Percentiles rank a stretch among this genome's conserved stretches.
phyloP scores from a whole-genome alignment of 2,888 invertebrate species.

The Cremastobaeus sp. region DNA sequence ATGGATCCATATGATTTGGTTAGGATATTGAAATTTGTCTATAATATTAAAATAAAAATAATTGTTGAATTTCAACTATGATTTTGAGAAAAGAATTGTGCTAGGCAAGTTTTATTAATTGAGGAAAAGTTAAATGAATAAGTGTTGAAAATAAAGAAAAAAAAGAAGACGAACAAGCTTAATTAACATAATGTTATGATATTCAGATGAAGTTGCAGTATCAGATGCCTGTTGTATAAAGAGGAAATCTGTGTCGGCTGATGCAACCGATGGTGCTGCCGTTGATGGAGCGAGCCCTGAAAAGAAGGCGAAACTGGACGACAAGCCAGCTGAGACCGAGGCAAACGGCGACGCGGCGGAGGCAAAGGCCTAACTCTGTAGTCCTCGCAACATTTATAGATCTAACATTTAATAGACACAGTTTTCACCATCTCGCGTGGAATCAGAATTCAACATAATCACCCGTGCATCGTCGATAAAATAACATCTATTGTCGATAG shows the following conservation, averaged over 20 bases:
- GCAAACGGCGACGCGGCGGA: slow-evolving; percentile 79
- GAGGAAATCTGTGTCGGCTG: slow-evolving; percentile 83
- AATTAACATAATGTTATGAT: slow-evolving; percentile 8
- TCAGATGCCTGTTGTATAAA: slow-evolving; percentile 80
- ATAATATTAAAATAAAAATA: too few relatives aligned
- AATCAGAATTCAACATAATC: slow-evolving; percentile 69
- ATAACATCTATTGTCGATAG: slow-evolving; percentile 54
- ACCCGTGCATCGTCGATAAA: slow-evolving; percentile 64
- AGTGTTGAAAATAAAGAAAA: too few relatives aligned
- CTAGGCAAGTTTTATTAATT: too few relatives aligned
- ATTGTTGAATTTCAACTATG: too few relatives aligned
- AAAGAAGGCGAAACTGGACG: slow-evolving; percentile 86
- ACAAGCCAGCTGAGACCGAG: slow-evolving; percentile 81
- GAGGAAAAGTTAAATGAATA: too few relatives aligned
- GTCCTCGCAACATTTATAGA: slow-evolving; percentile 64
- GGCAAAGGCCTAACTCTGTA: slow-evolving; percentile 63
- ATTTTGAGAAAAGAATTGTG: too few relatives aligned
- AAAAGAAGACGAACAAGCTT: too few relatives aligned
- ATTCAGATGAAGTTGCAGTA: slow-evolving; percentile 66
- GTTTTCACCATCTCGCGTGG: slow-evolving; percentile 67
- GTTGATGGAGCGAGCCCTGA: slow-evolving; percentile 84
- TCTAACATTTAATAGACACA: slow-evolving; percentile 70
- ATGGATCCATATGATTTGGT: too few relatives aligned
- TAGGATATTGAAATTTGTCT: too few relatives aligned
- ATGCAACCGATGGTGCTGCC: slow-evolving; percentile 70